Evolutionary conservation across 1,140 invertebrate species (phyloP), one percentile per base, ranked within the genome.

Genomic region (Scaptomyza graminum): DNA sequence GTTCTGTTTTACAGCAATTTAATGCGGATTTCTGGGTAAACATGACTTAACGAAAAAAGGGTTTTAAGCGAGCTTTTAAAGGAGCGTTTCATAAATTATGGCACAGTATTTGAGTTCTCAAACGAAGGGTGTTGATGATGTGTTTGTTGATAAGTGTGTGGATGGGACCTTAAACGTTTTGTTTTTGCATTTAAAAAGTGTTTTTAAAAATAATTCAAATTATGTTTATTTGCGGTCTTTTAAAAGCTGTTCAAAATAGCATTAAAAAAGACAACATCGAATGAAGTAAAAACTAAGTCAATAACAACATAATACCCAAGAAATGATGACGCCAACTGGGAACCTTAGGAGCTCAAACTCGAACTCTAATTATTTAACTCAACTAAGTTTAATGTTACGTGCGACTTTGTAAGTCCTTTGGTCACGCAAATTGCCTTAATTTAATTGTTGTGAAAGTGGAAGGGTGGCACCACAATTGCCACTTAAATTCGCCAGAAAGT

Each of bases 1-100:
- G 63, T 41, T 69, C 12, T 65, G 56, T 69, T 85, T 84, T 80
- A 80, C 76, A 80, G 76, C 81, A 66, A 85, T 84, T 85, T 85
- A 74, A 70, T 66, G 46, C 39, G 64, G 67, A 85, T 85, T 85
- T 55, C 62, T 31, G 56, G 51, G 22, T 31, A 50, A 61, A 66
- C 39, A 18, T n/a, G 52, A 64, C 65, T 39, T 49, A 54, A 60
- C 60, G 11, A 13, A 57, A 76, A 73, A 39, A 67, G 55, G 61
- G 70, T 68, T 68, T 63, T 2, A 6, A 22, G 8, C 13, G 31
- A 76, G 77, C 54, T 75, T 72, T 76, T 31, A 55, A 57, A 71
- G 67, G 60, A 66, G 66, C 46, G 62, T 74, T 80, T 76, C 70
- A 65, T 70, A 80, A 74, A 74, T 81, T 74, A 87, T 67, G 62